Conservation (phyloP, 2,113 vertebrate genomes). For the Andinoacara biseriatus region DNA sequence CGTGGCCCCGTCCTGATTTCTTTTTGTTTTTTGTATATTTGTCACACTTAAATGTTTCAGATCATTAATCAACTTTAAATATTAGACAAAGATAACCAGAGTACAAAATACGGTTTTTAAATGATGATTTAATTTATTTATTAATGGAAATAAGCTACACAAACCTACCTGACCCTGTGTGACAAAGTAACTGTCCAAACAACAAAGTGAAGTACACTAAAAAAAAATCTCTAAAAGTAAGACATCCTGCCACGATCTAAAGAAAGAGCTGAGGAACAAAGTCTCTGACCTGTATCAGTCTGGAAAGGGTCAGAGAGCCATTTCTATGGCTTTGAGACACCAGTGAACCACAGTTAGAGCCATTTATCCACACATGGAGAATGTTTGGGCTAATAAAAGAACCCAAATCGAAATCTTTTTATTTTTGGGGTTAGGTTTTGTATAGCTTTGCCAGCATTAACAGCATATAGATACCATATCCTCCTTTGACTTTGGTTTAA, state of each 20-base stretch:
- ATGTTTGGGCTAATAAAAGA: not conserved
- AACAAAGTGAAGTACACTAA: not conserved
- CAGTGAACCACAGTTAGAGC: not conserved
- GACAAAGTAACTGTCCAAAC: too few relatives aligned
- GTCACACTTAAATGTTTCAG: too few relatives aligned
- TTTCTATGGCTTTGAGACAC: not conserved
- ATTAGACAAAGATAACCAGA: not conserved
- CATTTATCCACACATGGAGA: not conserved
- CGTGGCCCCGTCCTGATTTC: not conserved
- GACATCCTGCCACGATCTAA: not conserved
- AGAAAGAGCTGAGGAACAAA: not conserved
- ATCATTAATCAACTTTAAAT: too few relatives aligned
- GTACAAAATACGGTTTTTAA: not conserved
- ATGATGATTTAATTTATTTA: not conserved
- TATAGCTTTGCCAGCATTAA: not conserved
- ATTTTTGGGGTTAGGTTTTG: too few relatives aligned
- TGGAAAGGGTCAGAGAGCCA: rapidly evolving
- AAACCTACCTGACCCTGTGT: too few relatives aligned
- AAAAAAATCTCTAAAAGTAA: not conserved
- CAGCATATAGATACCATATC: not conserved
- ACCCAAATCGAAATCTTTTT: not conserved
- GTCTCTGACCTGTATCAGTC: not conserved
- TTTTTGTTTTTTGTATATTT: too few relatives aligned
- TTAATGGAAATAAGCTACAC: too few relatives aligned
- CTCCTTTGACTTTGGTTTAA: not conserved